Evolutionary conservation across 30 jellyfish, hydroid and myxozoan genomes (phyloP), one percentile per base, ranked within the genome.

Genomic region (Nemopilema nomurai): DNA sequence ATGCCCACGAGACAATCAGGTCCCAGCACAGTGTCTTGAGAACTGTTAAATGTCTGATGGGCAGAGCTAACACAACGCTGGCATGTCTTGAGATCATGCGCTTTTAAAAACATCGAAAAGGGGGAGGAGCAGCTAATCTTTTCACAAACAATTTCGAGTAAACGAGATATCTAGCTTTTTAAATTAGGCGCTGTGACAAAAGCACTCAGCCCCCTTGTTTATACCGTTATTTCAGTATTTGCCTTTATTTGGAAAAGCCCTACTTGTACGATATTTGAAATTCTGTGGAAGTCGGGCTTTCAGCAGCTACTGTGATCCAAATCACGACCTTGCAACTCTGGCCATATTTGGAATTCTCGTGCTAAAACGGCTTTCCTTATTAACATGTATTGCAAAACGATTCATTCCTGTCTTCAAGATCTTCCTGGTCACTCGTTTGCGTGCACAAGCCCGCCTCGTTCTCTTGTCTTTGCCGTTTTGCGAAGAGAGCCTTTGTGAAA

Each of bases 401-500:
- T n/a, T n/a, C n/a, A n/a, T n/a, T n/a, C n/a, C n/a, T n/a, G n/a
- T n/a, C n/a, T n/a, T n/a, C n/a, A n/a, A n/a, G n/a, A n/a, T n/a
- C n/a, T n/a, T 68, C 69, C 20, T 72, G 83, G 29, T 22, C 24
- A 9, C 67, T 49, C 69, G n/a, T 72, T 72, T 72, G 73, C 21
- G 52, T 28, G 27, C 31, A 23, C 69, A 50, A 33, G 87, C 57
- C 57, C 13, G 57, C 57, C 57, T 41, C 57, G 9, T 41, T 41
- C 57, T 41, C 57, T n/a, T n/a, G n/a, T n/a, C n/a, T 41, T 41
- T 13, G 13, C 57, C 13, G 57, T 41, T 41, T 41, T 41, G 13
- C 13, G 57, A 41, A 41, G 57, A n/a, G n/a, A 78, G 78, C 83
- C 52, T 79, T 67, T 23, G 30, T 82, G 91, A 70, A 82, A 82